phyloP scores from a whole-genome alignment of 2,113 vertebrate species.

The Apodemus sylvaticus region DNA sequence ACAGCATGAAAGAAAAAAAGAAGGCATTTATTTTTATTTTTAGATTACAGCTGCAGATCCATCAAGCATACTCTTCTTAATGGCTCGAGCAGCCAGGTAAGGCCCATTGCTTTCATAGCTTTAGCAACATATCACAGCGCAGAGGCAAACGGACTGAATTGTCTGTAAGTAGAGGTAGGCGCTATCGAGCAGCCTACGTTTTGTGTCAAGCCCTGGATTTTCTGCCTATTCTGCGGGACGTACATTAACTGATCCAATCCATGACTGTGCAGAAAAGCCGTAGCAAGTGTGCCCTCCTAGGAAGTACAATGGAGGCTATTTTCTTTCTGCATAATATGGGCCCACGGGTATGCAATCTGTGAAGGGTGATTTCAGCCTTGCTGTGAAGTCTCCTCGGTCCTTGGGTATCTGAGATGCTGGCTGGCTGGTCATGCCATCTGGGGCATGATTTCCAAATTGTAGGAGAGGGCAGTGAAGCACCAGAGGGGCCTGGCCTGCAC shows the following conservation, averaged over 20 bases:
- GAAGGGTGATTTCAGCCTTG: not conserved
- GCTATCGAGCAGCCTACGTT: not conserved
- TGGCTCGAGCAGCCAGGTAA: constrained; percentile 50
- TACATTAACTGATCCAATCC: not conserved
- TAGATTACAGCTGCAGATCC: constrained; percentile 3
- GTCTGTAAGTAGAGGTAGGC: not conserved
- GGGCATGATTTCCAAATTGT: not conserved
- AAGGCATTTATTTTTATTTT: constrained; percentile 32
- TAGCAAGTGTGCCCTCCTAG: not conserved
- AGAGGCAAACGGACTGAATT: not conserved
- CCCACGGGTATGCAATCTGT: rapidly evolving
- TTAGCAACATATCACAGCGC: not conserved
- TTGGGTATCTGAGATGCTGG: not conserved
- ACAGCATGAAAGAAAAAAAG: not conserved
- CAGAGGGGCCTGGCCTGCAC: not conserved
- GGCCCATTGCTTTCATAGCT: not conserved
- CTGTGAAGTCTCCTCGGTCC: not conserved
- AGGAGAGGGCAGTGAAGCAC: not conserved
- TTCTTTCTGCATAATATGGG: not conserved
- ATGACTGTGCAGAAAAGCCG: not conserved
- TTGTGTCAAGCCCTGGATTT: not conserved
- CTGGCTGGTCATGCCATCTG: not conserved
- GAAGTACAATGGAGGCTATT: not conserved
- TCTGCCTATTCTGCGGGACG: not conserved
- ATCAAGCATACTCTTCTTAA: constrained; percentile 61